These are phyloP conservation scores for Danionella cerebrum DNA, from an alignment of 2,113 vertebrate genomes.

Conservation along the genomic window DNA sequence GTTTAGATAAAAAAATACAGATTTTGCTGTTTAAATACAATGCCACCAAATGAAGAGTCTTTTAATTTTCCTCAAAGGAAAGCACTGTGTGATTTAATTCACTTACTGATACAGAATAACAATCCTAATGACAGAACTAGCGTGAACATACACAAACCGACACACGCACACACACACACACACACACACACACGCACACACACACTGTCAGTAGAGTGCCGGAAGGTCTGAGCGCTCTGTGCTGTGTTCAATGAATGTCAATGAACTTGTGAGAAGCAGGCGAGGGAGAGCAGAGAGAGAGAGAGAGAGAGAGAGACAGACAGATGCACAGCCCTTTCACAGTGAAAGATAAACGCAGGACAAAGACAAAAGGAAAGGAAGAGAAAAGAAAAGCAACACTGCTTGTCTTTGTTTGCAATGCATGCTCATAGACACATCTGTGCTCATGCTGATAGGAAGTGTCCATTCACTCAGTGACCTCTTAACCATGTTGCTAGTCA, in stretches of 20 bases:
- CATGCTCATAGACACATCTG: neutral
- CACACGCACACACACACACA: constrained; percentile 9
- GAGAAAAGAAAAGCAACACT: constrained; percentile 24
- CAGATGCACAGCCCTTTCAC: constrained; percentile 36
- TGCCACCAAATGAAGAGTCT: neutral
- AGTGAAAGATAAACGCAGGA: constrained; percentile 30
- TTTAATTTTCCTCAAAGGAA: constrained; percentile 2
- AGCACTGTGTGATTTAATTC: constrained; percentile 20
- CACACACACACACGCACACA: constrained; percentile 18
- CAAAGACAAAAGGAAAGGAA: constrained; percentile 32
- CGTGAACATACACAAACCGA: constrained; percentile 8
- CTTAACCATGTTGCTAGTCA: neutral
- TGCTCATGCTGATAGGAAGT: neutral
- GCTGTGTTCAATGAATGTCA: constrained; percentile 45
- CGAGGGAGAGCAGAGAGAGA: constrained; percentile 8
- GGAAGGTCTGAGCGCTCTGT: constrained; percentile 36
- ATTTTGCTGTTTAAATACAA: neutral
- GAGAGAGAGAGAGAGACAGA: constrained; percentile 3
- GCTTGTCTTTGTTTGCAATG: neutral
- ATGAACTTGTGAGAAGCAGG: constrained; percentile 37
- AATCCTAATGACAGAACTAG: neutral
- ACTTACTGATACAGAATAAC: constrained; percentile 15
- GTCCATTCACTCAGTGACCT: constrained; percentile 8
- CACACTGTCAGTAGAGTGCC: constrained; percentile 25
- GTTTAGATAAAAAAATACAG: neutral